Evolutionary conservation across 2,797 vertebrate species (phyloP).

Genomic region (Euphonia xanthogaster): DNA sequence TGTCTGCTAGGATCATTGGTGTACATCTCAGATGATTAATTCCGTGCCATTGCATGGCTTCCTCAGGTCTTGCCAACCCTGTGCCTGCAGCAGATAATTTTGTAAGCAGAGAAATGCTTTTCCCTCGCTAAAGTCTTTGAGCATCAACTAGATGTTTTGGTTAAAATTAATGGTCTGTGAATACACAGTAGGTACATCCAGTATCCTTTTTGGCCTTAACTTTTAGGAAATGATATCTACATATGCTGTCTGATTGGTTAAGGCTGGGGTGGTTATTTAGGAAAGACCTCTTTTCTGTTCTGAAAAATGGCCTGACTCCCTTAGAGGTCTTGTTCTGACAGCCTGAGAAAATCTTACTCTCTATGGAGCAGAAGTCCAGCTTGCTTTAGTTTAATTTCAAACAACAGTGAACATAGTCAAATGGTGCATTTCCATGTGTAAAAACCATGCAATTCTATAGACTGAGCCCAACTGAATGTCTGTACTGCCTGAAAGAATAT

Average conservation of each 20-base stretch:
- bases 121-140: background rate
- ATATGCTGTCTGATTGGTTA: background rate
- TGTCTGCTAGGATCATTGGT: background rate
- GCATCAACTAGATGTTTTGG: background rate
- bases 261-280: background rate
- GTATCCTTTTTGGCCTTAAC: background rate
- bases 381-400: background rate
- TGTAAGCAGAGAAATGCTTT: background rate
- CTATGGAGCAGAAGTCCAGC: background rate
- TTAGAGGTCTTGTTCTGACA: background rate
- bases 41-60: background rate
- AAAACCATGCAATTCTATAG: background rate
- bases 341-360: background rate
- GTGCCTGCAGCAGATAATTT: background rate
- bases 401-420: background rate
- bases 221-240: background rate
- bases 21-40: slow-evolving; percentile 2
- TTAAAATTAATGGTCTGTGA: background rate
- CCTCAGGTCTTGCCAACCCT: background rate
- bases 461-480: background rate
- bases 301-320: background rate
- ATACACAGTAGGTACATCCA: background rate
- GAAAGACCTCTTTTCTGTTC: background rate
- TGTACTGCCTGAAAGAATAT: background rate
- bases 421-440: background rate